Evolutionary conservation across 2,113 vertebrate species (phyloP).

Genomic region (Tilapia sparmanii): DNA sequence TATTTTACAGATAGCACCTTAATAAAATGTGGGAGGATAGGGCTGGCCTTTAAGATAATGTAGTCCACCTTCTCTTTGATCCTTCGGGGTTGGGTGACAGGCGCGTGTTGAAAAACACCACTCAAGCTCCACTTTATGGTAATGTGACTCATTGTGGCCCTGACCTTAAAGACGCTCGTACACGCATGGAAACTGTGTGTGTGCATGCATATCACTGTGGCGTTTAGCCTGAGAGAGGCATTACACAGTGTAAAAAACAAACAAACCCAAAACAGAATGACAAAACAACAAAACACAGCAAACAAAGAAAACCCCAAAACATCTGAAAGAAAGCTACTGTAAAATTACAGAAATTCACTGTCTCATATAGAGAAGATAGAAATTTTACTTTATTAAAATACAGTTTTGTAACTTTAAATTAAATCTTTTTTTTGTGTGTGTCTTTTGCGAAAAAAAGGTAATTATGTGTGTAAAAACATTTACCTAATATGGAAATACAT

Average conservation of each 20-base stretch:
- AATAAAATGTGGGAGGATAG: constrained; percentile 1
- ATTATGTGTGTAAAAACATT: neutral
- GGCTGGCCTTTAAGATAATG: constrained; percentile 23
- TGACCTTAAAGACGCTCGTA: neutral
- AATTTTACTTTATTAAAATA: neutral
- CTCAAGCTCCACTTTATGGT: neutral
- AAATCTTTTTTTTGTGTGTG: neutral
- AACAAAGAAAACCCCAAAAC: neutral
- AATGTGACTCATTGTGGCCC: neutral
- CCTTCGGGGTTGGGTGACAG: neutral
- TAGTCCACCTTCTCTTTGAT: constrained; percentile 24
- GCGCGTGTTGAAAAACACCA: neutral
- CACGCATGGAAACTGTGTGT: neutral
- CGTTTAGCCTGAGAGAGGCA: neutral
- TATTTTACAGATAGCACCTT: neutral
- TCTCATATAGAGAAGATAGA: neutral
- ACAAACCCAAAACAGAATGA: neutral
- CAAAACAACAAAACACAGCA: neutral
- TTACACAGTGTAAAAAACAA: neutral
- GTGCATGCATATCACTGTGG: neutral
- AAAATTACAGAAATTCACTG: neutral
- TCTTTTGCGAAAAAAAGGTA: neutral
- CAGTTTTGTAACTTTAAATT: neutral
- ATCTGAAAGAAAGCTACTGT: neutral
- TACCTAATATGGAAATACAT: neutral